A percentile compares a stretch with the other conserved stretches of the same genome.
Evolutionary conservation across 1,140 invertebrate genomes (phyloP).

Genomic region (Nasonia giraulti): DNA sequence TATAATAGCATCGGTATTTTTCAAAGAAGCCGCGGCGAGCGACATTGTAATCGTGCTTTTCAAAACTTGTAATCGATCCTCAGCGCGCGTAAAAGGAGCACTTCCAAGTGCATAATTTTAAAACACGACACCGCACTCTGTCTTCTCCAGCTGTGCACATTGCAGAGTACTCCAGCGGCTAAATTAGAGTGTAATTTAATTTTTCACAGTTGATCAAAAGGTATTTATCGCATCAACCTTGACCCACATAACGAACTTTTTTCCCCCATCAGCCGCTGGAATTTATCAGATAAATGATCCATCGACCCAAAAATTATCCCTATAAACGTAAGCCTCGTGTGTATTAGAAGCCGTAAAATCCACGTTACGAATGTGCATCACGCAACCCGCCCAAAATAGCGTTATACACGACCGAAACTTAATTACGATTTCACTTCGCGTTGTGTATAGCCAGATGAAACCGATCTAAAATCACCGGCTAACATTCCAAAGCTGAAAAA

Average conservation of each 20-base stretch:
- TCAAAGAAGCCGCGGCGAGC: background rate
- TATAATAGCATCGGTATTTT: background rate
- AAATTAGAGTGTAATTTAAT: background rate
- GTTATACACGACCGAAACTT: too few relatives aligned
- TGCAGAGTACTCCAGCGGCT: too few relatives aligned
- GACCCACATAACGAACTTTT: too few relatives aligned
- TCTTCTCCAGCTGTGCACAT: background rate
- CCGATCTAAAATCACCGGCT: background rate
- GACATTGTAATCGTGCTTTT: slow-evolving; percentile 29
- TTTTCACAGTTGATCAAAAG: too few relatives aligned
- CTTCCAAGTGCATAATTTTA: slow-evolving; percentile 1
- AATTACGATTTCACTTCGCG: too few relatives aligned
- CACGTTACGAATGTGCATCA: background rate
- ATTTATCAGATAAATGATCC: background rate
- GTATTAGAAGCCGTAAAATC: background rate
- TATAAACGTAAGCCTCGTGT: background rate
- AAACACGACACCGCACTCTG: background rate
- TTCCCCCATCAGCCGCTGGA: too few relatives aligned
- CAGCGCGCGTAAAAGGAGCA: slow-evolving; percentile 22
- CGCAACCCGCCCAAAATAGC: background rate
- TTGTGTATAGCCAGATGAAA: too few relatives aligned
- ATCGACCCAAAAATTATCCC: background rate
- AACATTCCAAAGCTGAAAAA: background rate
- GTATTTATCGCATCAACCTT: too few relatives aligned
- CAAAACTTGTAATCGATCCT: slow-evolving; percentile 38